Conservation (phyloP, 2,797 vertebrate genomes). For the Pantherophis alleghaniensis region DNA sequence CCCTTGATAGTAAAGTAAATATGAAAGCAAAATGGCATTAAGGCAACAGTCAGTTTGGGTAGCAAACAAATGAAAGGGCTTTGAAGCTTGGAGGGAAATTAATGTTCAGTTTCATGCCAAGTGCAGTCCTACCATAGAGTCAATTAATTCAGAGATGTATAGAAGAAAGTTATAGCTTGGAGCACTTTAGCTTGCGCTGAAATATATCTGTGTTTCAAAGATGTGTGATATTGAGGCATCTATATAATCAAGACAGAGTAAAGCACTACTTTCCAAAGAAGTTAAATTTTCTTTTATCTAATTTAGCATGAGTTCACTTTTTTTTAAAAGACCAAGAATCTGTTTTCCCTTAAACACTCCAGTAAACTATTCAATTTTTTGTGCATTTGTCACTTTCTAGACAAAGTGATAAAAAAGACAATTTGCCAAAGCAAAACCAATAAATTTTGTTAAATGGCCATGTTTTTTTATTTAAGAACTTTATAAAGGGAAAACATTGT, state of each 20-base stretch:
- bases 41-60: neutral
- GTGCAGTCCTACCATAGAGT: neutral
- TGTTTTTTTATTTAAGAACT: neutral
- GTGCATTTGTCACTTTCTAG: neutral
- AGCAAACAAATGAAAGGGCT: neutral
- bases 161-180: neutral
- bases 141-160: neutral
- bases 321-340: neutral
- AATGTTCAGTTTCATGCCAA: neutral
- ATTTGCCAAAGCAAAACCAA: slow-evolving; percentile 3
- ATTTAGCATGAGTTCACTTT: neutral
- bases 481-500: neutral
- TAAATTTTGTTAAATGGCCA: slow-evolving; percentile 3
- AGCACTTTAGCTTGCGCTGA: neutral
- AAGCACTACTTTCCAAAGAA: neutral
- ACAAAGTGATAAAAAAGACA: neutral
- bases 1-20: neutral
- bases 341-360: neutral
- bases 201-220: neutral
- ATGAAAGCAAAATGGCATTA: neutral
- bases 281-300: neutral
- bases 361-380: neutral
- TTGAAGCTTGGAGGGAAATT: neutral
- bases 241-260: neutral
- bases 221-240: neutral